A percentile compares a stretch with the other conserved stretches of the same genome.
Conservation (phyloP, 2,888 invertebrate genomes). For the Muschampia plurimacula region DNA sequence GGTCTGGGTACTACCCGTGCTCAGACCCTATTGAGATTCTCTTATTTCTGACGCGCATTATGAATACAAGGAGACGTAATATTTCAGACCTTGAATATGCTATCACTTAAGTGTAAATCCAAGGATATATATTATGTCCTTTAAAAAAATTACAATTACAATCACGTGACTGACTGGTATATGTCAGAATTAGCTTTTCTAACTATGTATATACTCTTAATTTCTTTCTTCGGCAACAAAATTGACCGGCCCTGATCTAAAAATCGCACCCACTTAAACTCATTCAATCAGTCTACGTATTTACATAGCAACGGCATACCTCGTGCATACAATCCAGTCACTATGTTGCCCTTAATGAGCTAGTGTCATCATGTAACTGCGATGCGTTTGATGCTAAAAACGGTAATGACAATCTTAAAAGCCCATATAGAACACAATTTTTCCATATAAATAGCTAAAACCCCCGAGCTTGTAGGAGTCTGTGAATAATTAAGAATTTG, state of each 20-base stretch:
- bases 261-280: neutral
- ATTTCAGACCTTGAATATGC: too few species aligned
- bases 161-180: neutral
- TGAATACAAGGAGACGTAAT: too few species aligned
- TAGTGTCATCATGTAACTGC: constrained; percentile 30
- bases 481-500: constrained; percentile 12
- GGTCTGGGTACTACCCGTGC: too few species aligned
- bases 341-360: constrained; percentile 45
- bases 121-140: too few species aligned
- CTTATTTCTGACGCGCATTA: too few species aligned
- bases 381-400: constrained; percentile 49
- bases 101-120: too few species aligned
- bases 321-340: constrained; percentile 24
- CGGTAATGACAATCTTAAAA: constrained; percentile 51
- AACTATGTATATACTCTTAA: neutral
- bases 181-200: neutral
- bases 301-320: constrained; percentile 33
- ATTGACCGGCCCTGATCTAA: neutral
- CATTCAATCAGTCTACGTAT: constrained; percentile 4
- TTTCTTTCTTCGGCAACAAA: neutral
- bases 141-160: too few species aligned
- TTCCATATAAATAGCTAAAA: constrained; percentile 23
- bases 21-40: too few species aligned
- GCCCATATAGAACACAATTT: constrained; percentile 22
- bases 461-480: neutral